These are phyloP conservation scores for Papilio elwesi DNA, from an alignment of 2,888 invertebrate genomes.

Conservation along the genomic window DNA sequence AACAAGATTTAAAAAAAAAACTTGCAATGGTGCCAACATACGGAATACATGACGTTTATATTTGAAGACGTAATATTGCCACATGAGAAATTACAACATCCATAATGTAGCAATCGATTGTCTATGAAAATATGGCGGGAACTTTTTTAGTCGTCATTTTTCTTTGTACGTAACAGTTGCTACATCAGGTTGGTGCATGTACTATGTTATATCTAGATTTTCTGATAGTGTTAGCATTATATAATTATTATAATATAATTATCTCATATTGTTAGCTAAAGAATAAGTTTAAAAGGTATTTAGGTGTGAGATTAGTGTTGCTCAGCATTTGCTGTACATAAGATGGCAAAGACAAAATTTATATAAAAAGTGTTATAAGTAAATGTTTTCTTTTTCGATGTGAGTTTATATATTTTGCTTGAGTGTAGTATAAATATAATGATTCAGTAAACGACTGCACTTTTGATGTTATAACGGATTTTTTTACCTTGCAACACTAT, in stretches of 20 bases:
- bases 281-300: conserved; percentile 63
- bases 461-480: conserved; percentile 18
- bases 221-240: conserved; percentile 71
- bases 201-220: conserved; percentile 70
- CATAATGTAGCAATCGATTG: conserved; percentile 41
- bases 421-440: conserved; percentile 15
- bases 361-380: conserved; percentile 11
- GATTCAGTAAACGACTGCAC: conserved; percentile 25
- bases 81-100: conserved; percentile 28
- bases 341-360: conserved; percentile 36
- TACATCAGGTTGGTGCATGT: conserved; percentile 55
- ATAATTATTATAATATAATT: conserved; percentile 64
- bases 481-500: conserved; percentile 16
- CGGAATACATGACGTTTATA: neutral
- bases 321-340: conserved; percentile 48
- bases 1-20: neutral
- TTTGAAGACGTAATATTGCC: conserved; percentile 32
- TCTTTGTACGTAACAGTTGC: conserved; percentile 45
- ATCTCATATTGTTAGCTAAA: conserved; percentile 78
- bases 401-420: conserved; percentile 24
- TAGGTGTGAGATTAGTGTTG: conserved; percentile 65
- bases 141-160: conserved; percentile 15
- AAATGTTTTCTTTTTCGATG: conserved; percentile 3
- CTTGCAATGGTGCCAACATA: conserved; percentile 32
- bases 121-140: conserved; percentile 16